phyloP scores from a whole-genome alignment of 1,140 invertebrate species.

The Tetragnatha versicolor region DNA sequence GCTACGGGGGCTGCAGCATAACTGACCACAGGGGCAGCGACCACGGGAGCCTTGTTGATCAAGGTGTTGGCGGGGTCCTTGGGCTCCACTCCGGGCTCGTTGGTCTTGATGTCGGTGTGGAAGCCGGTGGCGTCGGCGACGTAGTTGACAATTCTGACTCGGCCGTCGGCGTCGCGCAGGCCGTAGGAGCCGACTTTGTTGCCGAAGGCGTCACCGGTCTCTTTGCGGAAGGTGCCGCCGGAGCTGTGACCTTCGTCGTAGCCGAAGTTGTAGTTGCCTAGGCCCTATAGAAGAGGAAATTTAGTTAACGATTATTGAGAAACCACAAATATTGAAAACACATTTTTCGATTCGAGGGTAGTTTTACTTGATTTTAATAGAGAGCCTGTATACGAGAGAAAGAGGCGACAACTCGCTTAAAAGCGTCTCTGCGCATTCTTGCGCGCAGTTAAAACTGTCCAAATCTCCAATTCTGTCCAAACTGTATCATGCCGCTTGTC shows the following conservation, averaged over 20 bases:
- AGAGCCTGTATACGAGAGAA: constrained; percentile 35
- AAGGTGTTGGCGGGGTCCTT: constrained; percentile 56
- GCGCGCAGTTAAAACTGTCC: not conserved
- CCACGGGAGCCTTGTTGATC: constrained; percentile 55
- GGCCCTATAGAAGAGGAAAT: not conserved
- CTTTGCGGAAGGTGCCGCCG: constrained; percentile 60
- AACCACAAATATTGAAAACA: too few relatives aligned
- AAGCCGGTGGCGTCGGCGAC: constrained; percentile 58
- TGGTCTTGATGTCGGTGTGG: constrained; percentile 57
- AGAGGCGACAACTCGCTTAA: constrained; percentile 47
- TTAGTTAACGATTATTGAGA: not conserved
- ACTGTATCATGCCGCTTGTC: too few relatives aligned
- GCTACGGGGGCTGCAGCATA: constrained; percentile 39
- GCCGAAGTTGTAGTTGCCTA: constrained; percentile 59
- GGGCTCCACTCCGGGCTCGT: constrained; percentile 59
- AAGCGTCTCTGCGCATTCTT: not conserved
- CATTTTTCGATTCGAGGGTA: too few relatives aligned
- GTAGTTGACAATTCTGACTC: constrained; percentile 59
- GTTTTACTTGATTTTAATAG: constrained; percentile 36
- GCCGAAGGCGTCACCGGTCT: constrained; percentile 57
- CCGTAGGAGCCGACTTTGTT: constrained; percentile 59
- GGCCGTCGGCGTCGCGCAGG: constrained; percentile 59
- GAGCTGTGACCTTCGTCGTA: constrained; percentile 59
- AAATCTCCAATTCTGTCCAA: not conserved
- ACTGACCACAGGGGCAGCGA: constrained; percentile 42